Percentiles rank a stretch among this genome's conserved stretches.
Conservation (phyloP, 2,888 invertebrate species). For the Lymantria dispar region DNA sequence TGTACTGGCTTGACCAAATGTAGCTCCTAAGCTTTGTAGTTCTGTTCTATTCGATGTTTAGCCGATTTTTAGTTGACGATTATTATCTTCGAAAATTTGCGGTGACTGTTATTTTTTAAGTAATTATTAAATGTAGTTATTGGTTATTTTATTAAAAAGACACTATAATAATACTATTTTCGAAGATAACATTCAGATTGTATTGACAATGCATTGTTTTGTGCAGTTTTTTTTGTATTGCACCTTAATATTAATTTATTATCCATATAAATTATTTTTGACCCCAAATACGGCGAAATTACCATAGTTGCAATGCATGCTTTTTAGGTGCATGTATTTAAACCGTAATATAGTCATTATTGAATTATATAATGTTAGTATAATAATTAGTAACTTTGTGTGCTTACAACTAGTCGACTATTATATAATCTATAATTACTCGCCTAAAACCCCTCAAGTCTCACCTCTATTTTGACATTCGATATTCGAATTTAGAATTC, state of each 20-base stretch:
- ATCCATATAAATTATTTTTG: slow-evolving; percentile 19
- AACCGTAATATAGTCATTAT: slow-evolving; percentile 29
- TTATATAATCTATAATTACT: slow-evolving; percentile 14
- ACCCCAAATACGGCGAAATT: slow-evolving; percentile 34
- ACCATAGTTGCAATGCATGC: slow-evolving; percentile 38
- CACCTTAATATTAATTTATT: slow-evolving; percentile 11
- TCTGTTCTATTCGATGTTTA: slow-evolving; percentile 15
- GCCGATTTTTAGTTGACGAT: slow-evolving; percentile 15
- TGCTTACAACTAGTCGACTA: slow-evolving; percentile 34
- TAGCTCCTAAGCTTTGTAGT: slow-evolving; percentile 43
- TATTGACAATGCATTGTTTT: slow-evolving; percentile 29
- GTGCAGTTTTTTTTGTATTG: slow-evolving; percentile 17
- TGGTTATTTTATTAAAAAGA: background rate
- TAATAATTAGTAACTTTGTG: slow-evolving; percentile 13
- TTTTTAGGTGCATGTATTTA: slow-evolving; percentile 19
- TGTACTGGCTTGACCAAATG: slow-evolving; percentile 58
- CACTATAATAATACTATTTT: background rate
- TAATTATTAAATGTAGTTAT: background rate
- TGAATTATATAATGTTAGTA: slow-evolving; percentile 8
- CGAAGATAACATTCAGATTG: slow-evolving; percentile 11
- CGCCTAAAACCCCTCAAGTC: slow-evolving; percentile 10
- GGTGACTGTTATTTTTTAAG: background rate
- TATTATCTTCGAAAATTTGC: slow-evolving; percentile 10
- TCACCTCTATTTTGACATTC: slow-evolving; percentile 8
- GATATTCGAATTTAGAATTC: slow-evolving; percentile 1